Evolutionary conservation across 2,888 invertebrate species (phyloP), one percentile per base, ranked within the genome.

Genomic region (Limnephilus marmoratus): DNA sequence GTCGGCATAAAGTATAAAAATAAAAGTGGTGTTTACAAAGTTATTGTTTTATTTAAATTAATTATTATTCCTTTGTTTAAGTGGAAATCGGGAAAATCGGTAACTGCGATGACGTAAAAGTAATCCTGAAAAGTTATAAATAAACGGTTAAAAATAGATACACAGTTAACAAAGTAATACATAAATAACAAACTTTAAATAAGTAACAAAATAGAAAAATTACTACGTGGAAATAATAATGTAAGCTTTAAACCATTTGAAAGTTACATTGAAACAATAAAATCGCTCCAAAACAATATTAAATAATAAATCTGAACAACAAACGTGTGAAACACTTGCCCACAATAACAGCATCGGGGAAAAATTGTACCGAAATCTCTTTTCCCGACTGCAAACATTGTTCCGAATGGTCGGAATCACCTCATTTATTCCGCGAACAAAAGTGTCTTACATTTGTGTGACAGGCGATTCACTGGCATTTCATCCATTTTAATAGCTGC

Each of bases 371-470:
- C 68, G 24, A 68, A 68, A 68, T 68, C 68, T 24, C 24, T n/a
- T 68, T 68, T n/a, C n/a, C 68, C 68, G 68, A 68, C 68, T 68
- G 68, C 68, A 68, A 68, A 24, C 68, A 68, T 68, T 24, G 68
- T 9, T 68, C 9, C 68, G 68, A 68, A 68, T 68, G 68, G 68
- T 68, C n/a, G 68, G 68, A 68, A 68, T 68, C 68, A 68, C 68
- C 68, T 68, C 68, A 68, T 68, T 68, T 68, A 68, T 68, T 68
- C 68, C n/a, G 68, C 68, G 68, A 68, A 68, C 68, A 68, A 68
- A 68, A 68, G 68, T 68, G 68, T 68, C 68, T 68, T 68, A 68
- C 24, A 68, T 68, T 68, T 68, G 68, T 68, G 68, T 68, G 68
- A 68, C 68, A n/a, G 68, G 68, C 68, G 68, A 68, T 68, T 68